A percentile compares a stretch with the other conserved stretches of the same genome.
Conservation (phyloP, 2,888 invertebrate species). For the Serrognathus titanus region DNA sequence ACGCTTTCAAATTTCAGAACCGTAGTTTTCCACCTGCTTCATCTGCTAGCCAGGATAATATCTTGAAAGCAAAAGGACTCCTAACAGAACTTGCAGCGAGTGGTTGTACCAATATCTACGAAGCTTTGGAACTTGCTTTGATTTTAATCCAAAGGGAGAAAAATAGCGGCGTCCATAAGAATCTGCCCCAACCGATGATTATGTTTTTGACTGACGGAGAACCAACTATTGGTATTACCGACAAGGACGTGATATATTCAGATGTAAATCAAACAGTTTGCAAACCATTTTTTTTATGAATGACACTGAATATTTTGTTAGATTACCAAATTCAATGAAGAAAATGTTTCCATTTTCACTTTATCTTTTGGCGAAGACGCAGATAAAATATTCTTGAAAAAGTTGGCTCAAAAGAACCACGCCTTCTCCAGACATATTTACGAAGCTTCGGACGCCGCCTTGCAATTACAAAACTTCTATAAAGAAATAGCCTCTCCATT, state of each 20-base stretch:
- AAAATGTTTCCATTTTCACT: constrained; percentile 55
- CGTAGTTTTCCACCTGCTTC: constrained; percentile 49
- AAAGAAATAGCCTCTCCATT: background rate
- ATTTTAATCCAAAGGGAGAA: constrained; percentile 30
- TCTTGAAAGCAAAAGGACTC: constrained; percentile 58
- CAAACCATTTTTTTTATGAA: constrained; percentile 31
- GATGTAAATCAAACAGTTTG: constrained; percentile 42
- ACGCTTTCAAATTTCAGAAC: background rate
- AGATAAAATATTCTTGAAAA: constrained; percentile 63
- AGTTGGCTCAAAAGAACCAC: constrained; percentile 61
- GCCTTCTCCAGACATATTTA: constrained; percentile 71
- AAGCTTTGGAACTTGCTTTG: constrained; percentile 57
- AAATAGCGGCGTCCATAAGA: constrained; percentile 14
- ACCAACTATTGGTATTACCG: constrained; percentile 58
- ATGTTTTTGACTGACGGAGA: constrained; percentile 67
- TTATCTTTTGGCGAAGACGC: constrained; percentile 71
- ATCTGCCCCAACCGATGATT: constrained; percentile 57
- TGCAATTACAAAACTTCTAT: background rate
- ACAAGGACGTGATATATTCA: constrained; percentile 53
- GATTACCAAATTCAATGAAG: constrained; percentile 42
- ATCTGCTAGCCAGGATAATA: constrained; percentile 54
- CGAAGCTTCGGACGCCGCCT: constrained; percentile 61
- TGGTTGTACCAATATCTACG: constrained; percentile 67
- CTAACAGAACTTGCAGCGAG: constrained; percentile 54
- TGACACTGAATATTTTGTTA: constrained; percentile 5